A percentile compares a stretch with the other conserved stretches of the same genome.
Evolutionary conservation across 1,140 invertebrate genomes (phyloP).

Genomic region (Drosophila truncata): DNA sequence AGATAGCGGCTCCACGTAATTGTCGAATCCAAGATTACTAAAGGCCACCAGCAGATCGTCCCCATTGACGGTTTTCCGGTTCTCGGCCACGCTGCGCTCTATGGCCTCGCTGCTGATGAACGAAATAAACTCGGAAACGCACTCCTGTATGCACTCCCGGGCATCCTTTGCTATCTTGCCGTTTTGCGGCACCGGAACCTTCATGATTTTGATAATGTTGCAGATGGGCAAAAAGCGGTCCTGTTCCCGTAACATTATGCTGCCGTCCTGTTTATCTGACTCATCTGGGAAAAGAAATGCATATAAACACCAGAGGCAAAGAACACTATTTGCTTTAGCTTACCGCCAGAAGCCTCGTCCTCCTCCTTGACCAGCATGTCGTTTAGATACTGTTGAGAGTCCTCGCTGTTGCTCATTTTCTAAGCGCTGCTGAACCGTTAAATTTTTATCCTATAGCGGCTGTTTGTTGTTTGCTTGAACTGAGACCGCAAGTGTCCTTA

Average conservation of each 20-base stretch:
- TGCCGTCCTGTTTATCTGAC: constrained; percentile 74
- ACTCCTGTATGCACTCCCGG: constrained; percentile 99
- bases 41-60: constrained; percentile 99
- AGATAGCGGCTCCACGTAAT: constrained; percentile 98
- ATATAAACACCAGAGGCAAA: background rate
- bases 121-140: constrained; percentile 99
- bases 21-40: constrained; percentile 98
- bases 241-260: constrained; percentile 90
- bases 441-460: background rate
- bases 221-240: constrained; percentile 99
- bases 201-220: constrained; percentile 99
- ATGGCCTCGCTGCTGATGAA: constrained; percentile 99
- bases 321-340: background rate
- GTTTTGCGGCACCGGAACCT: constrained; percentile 97
- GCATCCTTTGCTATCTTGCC: constrained; percentile 99
- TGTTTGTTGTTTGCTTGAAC: background rate
- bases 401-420: constrained; percentile 78
- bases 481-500: background rate
- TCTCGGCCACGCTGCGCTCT: constrained; percentile 98
- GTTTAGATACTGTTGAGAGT: constrained; percentile 74
- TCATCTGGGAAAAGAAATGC: constrained; percentile 53
- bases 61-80: constrained; percentile 99
- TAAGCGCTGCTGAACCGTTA: background rate
- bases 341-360: constrained; percentile 74
- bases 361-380: constrained; percentile 75